Conservation (phyloP, 2,113 vertebrate species). For the Heteronetta atricapilla region DNA sequence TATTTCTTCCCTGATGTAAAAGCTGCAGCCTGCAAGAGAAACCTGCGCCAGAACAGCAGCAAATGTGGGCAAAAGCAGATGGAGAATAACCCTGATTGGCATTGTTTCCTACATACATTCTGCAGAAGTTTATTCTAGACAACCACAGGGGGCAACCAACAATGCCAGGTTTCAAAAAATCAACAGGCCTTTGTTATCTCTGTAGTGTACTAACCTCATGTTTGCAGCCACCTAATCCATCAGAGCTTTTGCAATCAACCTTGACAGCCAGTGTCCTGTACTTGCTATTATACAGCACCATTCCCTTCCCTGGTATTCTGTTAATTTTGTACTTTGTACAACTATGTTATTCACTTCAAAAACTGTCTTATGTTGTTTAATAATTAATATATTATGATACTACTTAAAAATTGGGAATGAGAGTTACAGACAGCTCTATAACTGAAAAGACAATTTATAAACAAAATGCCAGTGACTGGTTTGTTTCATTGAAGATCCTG, state of each 20-base stretch:
- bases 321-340: neutral
- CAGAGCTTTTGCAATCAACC: neutral
- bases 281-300: neutral
- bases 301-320: neutral
- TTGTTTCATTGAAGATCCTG: neutral
- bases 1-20: neutral
- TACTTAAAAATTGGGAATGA: accelerated
- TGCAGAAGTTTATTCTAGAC: neutral
- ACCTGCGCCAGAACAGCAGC: neutral
- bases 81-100: neutral
- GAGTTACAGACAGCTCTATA: neutral
- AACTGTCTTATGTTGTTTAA: neutral
- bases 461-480: neutral
- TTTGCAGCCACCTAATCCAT: neutral
- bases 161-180: neutral
- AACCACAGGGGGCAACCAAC: neutral
- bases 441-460: neutral
- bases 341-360: neutral
- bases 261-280: neutral
- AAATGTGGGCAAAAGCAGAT: slow-evolving; percentile 27
- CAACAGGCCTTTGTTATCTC: neutral
- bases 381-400: neutral
- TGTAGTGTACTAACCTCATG: neutral
- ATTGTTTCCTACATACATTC: neutral
- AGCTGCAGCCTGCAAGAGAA: neutral